Evolutionary conservation across 2,888 invertebrate species (phyloP), one percentile per base, ranked within the genome.

Genomic region (Leptinotarsa haldemani): DNA sequence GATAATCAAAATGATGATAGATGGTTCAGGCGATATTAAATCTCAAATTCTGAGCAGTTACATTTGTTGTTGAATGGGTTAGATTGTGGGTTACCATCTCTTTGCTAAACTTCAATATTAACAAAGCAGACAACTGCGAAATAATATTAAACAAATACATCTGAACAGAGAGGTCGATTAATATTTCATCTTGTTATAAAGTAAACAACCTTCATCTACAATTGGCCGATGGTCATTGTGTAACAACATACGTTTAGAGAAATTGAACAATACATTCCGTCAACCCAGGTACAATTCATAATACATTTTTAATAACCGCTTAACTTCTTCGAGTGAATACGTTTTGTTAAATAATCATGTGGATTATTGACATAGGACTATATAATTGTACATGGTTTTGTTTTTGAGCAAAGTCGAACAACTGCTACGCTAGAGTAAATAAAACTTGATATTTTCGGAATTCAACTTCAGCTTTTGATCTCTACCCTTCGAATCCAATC

Each of bases 231-330:
- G 80, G 80, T 79, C 80, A 80, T 80, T 77, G 69, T 75, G 70
- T 73, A 73, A 74, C 75, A 74, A 75, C 74, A 76, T 76, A 69
- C 69, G 73, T 79, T 79, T 76, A 74, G 78, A 79, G 80, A 74
- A 81, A 80, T 79, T 79, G 81, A 80, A 81, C 81, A 81, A 81
- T 78, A 78, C 72, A 63, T 73, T 73, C 65, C 47, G 78, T 78
- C 78, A 76, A 78, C 76, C 73, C 58, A n/a, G 71, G 61, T 68
- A 74, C 74, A 74, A 73, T 76, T 71, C 78, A 65, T 65, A 73
- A 76, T 78, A 70, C 74, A 78, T 76, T 78, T 78, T 78, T 76
- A 71, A 78, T 78, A 71, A 70, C 67, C 66, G 65, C 68, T 65
- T 71, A 75, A 75, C 78, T 78, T 78, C 78, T 78, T 78, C 71